Conservation (phyloP, 2,888 invertebrate genomes). For the Nowickia ferox region DNA sequence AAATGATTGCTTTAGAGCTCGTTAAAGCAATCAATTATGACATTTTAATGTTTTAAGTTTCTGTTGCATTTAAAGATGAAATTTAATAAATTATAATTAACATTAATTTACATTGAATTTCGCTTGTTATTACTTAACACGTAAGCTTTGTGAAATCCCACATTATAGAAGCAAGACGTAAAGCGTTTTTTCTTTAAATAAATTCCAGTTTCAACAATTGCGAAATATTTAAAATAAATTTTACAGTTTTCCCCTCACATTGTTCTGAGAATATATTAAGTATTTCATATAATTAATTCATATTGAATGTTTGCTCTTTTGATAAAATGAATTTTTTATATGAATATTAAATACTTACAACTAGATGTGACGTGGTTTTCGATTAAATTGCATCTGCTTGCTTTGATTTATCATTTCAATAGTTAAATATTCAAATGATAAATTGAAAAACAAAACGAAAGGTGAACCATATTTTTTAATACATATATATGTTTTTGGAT, state of each 20-base stretch:
- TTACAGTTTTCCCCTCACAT: constrained; percentile 8
- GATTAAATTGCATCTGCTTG: background rate
- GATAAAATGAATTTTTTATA: background rate
- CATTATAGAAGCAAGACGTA: background rate
- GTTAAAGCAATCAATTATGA: background rate
- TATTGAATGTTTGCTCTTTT: background rate
- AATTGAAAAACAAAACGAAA: no score
- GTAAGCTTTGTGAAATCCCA: constrained; percentile 23
- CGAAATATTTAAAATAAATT: constrained; percentile 13
- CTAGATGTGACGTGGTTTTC: constrained; percentile 1
- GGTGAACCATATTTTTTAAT: no score
- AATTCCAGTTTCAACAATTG: constrained; percentile 44
- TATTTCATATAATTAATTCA: constrained; percentile 8
- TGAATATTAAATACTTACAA: background rate
- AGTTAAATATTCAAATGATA: background rate
- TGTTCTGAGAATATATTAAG: constrained; percentile 19
- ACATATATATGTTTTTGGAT: no score
- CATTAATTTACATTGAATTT: background rate
- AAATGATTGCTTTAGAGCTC: no score
- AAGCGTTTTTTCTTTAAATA: background rate
- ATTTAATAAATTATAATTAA: background rate
- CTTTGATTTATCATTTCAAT: background rate
- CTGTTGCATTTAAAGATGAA: background rate
- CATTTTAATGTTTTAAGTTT: background rate
- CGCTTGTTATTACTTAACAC: background rate